A percentile compares a stretch with the other conserved stretches of the same genome.
Evolutionary conservation across 2,113 vertebrate species (phyloP).

Genomic region (Lethenteron reissneri): DNA sequence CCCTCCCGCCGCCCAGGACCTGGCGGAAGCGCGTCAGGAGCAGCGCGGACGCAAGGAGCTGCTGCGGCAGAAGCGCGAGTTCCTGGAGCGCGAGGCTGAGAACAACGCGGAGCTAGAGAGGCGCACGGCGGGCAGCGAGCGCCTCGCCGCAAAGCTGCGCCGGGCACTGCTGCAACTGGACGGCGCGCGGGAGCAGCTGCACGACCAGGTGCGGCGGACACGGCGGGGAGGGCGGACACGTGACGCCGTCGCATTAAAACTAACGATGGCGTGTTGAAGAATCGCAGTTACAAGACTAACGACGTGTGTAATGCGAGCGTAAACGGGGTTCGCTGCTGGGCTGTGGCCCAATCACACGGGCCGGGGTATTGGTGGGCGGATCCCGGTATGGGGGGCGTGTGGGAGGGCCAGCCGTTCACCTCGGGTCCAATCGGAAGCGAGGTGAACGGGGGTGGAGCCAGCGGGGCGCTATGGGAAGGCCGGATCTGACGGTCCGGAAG

Average conservation of each 20-base stretch:
- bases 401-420: too few species aligned
- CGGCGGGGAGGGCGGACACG: too few species aligned
- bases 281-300: neutral
- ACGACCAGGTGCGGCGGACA: constrained; percentile 31
- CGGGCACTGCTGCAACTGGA: constrained; percentile 37
- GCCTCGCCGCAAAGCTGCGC: constrained; percentile 27
- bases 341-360: too few species aligned
- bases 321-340: too few species aligned
- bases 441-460: too few species aligned
- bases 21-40: constrained; percentile 37
- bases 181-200: constrained; percentile 22
- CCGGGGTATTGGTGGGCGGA: too few species aligned
- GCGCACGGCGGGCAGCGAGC: constrained; percentile 30
- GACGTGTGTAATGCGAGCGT: neutral
- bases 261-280: neutral
- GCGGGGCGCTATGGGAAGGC: too few species aligned
- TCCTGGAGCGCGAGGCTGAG: constrained; percentile 39
- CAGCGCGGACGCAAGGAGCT: constrained; percentile 32
- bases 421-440: too few species aligned
- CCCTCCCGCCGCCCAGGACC: constrained; percentile 21
- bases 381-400: too few species aligned
- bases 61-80: constrained; percentile 37
- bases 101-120: constrained; percentile 63
- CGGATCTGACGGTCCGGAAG: too few species aligned
- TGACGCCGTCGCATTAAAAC: too few species aligned